Conservation (phyloP, 1,140 invertebrate species). For the Phymorhynchus buccinoides region DNA sequence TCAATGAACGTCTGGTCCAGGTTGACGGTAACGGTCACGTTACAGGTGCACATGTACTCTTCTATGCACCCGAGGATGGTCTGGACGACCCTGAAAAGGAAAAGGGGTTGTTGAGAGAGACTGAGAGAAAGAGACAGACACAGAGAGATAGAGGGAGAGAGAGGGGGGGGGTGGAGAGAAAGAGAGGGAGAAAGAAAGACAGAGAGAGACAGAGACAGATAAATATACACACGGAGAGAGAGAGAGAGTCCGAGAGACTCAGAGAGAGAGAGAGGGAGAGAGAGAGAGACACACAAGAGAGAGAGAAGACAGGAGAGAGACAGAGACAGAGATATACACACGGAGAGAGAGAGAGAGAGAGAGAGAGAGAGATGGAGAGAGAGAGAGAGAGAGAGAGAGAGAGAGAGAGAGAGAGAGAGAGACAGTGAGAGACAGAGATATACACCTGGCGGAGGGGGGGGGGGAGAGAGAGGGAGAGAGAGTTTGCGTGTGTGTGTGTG, state of each 20-base stretch:
- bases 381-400: background rate
- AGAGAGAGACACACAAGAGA: background rate
- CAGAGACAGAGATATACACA: background rate
- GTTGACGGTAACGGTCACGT: background rate
- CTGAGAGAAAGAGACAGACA: background rate
- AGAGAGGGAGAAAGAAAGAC: background rate
- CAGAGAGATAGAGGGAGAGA: background rate
- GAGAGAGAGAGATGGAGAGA: background rate
- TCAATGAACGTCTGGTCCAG: background rate
- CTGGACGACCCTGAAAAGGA: background rate
- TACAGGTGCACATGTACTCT: conserved; percentile 1
- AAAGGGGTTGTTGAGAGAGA: background rate
- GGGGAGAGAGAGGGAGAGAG: too few species aligned
- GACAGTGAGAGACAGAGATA: background rate
- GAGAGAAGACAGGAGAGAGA: background rate
- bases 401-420: background rate
- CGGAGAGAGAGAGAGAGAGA: background rate
- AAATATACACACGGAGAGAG: too few species aligned
- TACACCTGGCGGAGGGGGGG: too few species aligned
- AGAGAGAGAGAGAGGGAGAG: too few species aligned
- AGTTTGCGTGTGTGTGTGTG: too few species aligned
- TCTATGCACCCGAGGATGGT: background rate
- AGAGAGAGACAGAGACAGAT: background rate
- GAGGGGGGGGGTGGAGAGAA: background rate
- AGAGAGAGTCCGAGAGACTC: background rate